phyloP scores from a whole-genome alignment of 2,113 vertebrate genomes.

The Podarcis cretensis region DNA sequence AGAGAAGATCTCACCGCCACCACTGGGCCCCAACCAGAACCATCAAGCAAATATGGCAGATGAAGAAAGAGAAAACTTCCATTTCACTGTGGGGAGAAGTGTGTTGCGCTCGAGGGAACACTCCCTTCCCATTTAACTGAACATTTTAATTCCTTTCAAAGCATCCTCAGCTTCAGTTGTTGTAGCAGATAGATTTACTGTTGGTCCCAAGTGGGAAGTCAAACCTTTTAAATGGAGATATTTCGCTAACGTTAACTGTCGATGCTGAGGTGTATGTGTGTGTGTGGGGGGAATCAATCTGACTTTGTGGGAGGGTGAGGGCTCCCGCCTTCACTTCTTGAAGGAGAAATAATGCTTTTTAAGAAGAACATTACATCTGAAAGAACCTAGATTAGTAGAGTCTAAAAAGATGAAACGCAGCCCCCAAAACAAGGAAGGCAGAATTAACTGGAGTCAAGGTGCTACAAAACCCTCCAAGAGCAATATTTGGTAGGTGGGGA shows the following conservation, averaged over 20 bases:
- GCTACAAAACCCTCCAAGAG: no score
- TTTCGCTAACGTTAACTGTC: conserved; percentile 48
- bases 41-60: not conserved
- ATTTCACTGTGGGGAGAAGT: not conserved
- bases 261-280: conserved; percentile 15
- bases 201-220: conserved; percentile 59
- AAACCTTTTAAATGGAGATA: conserved; percentile 58
- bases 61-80: not conserved
- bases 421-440: not conserved
- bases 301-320: conserved; percentile 34
- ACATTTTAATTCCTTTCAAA: conserved; percentile 46
- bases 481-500: no score
- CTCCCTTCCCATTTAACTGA: conserved; percentile 34
- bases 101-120: fast-evolving
- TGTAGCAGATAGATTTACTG: conserved; percentile 38
- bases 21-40: not conserved
- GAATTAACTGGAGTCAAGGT: not conserved
- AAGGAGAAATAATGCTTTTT: not conserved
- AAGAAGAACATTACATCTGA: conserved; percentile 23
- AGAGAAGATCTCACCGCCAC: not conserved
- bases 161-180: conserved; percentile 30
- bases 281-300: conserved; percentile 56
- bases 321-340: conserved; percentile 30
- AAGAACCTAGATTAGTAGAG: conserved; percentile 19
- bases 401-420: not conserved